Evolutionary conservation across 1,140 invertebrate species (phyloP).

Genomic region (Wasmannia auropunctata): DNA sequence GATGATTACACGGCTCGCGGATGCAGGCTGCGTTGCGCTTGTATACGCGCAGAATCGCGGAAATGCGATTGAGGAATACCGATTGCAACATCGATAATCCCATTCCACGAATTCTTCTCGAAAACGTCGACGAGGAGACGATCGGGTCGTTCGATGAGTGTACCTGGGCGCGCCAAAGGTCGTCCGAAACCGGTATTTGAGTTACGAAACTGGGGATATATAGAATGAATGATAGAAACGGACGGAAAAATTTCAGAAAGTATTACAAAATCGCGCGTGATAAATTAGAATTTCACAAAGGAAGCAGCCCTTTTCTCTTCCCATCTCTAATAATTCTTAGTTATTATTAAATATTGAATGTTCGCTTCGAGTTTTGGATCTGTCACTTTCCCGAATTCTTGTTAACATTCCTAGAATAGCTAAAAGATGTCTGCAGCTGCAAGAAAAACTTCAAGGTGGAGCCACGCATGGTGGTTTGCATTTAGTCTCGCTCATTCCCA

Average conservation of each 20-base stretch:
- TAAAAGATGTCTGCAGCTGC: neutral
- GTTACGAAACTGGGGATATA: conserved; percentile 32
- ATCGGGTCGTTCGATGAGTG: neutral
- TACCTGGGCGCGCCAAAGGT: conserved; percentile 29
- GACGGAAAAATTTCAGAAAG: neutral
- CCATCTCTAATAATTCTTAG: too few relatives aligned
- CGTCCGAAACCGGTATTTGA: conserved; percentile 21
- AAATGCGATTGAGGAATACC: neutral
- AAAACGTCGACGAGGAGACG: conserved; percentile 2
- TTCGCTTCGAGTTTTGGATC: neutral
- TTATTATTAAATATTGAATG: neutral
- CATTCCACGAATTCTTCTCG: conserved; percentile 46
- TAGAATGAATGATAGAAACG: neutral
- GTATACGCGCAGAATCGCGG: neutral
- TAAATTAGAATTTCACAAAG: conserved; percentile 7
- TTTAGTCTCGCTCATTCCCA: conserved; percentile 50
- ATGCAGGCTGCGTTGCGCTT: neutral
- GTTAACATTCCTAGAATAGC: neutral
- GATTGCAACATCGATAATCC: conserved; percentile 36
- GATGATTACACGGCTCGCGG: conserved; percentile 35
- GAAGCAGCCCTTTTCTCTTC: too few relatives aligned
- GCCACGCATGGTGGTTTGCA: neutral
- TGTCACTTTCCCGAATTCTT: neutral
- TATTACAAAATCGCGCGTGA: neutral
- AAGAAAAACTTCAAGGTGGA: neutral